A percentile compares a stretch with the other conserved stretches of the same genome.
Evolutionary conservation across 53 echinoderm and acorn worm species (phyloP).

Genomic region (Arbacia lixula): DNA sequence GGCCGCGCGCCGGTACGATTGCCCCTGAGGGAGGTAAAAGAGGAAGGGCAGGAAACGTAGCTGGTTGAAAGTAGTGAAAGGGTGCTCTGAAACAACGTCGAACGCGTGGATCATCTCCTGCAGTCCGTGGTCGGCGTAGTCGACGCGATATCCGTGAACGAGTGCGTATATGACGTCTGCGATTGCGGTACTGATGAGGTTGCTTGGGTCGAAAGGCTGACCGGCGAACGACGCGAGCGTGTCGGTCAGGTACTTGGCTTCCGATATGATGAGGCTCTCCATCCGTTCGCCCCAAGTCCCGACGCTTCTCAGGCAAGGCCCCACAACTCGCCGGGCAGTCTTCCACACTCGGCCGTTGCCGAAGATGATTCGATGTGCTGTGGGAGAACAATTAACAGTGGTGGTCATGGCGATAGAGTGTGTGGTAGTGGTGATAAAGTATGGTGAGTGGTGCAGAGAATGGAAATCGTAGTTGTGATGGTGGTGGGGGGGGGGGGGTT

Average conservation of each 20-base stretch:
- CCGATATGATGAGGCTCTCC: conserved; percentile 1
- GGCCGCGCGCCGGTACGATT: not conserved
- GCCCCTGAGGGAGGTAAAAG: not conserved
- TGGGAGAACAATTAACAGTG: not conserved
- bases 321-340: not conserved
- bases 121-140: not conserved
- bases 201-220: conserved; percentile 18
- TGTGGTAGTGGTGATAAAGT: not conserved
- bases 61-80: not conserved
- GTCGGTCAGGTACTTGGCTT: not conserved
- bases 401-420: not conserved
- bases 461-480: not conserved
- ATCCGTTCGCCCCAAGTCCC: conserved; percentile 35
- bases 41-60: conserved; percentile 19
- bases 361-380: conserved; percentile 21
- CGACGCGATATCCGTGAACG: conserved; percentile 18
- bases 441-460: not conserved
- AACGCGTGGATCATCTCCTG: conserved; percentile 10
- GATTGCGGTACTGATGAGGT: not conserved
- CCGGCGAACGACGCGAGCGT: not conserved
- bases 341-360: conserved; percentile 26
- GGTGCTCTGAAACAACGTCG: not conserved
- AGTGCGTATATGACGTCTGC: conserved; percentile 20
- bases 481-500: not conserved
- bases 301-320: conserved; percentile 28